Evolutionary conservation across 1,140 invertebrate species (phyloP).

Genomic region (Drosophila auraria): DNA sequence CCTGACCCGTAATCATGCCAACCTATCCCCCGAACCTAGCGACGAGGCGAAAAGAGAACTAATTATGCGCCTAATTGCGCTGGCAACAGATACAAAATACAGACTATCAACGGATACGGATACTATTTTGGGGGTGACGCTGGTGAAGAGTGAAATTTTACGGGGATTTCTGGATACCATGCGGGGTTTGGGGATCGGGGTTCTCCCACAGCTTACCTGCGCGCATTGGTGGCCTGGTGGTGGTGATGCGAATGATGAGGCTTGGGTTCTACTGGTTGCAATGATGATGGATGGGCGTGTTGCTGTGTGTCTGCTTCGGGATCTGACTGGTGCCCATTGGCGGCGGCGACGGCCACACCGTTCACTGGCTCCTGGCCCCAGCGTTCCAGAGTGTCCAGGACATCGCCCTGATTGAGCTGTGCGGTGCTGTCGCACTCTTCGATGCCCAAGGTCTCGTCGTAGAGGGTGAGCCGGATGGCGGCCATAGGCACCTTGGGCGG

Average conservation of each 20-base stretch:
- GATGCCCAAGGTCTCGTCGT: neutral
- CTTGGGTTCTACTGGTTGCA: slow-evolving; percentile 48
- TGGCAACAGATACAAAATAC: slow-evolving; percentile 21
- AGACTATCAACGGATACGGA: slow-evolving; percentile 3
- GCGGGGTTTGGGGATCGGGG: slow-evolving; percentile 16
- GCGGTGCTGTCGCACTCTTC: slow-evolving; percentile 10
- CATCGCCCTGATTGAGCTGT: slow-evolving; percentile 38
- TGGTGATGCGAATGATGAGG: slow-evolving; percentile 42
- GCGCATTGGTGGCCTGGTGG: slow-evolving; percentile 71
- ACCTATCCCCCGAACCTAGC: slow-evolving; percentile 11
- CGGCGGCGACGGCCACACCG: slow-evolving; percentile 7
- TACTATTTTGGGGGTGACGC: neutral
- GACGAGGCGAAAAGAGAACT: slow-evolving; percentile 24
- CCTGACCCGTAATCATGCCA: slow-evolving; percentile 15
- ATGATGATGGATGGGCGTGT: slow-evolving; percentile 39
- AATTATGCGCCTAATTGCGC: slow-evolving; percentile 62
- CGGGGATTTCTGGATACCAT: slow-evolving; percentile 4
- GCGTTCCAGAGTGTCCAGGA: slow-evolving; percentile 49
- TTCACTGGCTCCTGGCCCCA: slow-evolving; percentile 62
- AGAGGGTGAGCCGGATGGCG: slow-evolving; percentile 17
- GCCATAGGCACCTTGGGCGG: slow-evolving; percentile 40
- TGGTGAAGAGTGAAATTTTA: slow-evolving; percentile 7
- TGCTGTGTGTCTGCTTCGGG: slow-evolving; percentile 18
- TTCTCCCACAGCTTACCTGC: slow-evolving; percentile 64
- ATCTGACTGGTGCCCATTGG: slow-evolving; percentile 55